Conservation (phyloP, 2,797 vertebrate genomes). For the Chaenodraco wilsoni region DNA sequence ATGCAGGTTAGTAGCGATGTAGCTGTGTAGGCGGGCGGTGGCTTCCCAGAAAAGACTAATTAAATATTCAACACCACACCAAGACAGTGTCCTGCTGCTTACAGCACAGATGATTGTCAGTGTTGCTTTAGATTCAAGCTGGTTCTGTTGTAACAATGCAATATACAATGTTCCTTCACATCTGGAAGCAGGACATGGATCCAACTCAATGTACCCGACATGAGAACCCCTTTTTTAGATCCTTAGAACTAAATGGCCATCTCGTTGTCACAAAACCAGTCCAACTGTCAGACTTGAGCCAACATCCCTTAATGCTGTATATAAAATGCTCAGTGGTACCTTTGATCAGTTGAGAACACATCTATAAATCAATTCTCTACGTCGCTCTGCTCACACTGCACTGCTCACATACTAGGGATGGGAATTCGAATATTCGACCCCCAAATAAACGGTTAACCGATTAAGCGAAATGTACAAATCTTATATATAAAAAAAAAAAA, state of each 20-base stretch:
- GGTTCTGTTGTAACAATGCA: not conserved
- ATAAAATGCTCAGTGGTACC: not conserved
- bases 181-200: not conserved
- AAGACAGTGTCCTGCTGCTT: slow-evolving; percentile 13
- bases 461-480: no score
- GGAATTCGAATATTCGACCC: no score
- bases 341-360: not conserved
- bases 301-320: not conserved
- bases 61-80: slow-evolving; percentile 47
- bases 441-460: no score
- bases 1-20: slow-evolving; percentile 6
- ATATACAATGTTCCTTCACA: not conserved
- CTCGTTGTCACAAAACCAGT: not conserved
- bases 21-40: slow-evolving; percentile 11
- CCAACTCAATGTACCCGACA: not conserved
- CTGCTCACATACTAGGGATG: not conserved
- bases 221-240: no score
- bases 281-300: not conserved
- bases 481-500: no score
- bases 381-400: not conserved
- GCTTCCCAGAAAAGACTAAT: slow-evolving; percentile 34
- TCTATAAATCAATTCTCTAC: not conserved
- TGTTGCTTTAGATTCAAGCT: not conserved
- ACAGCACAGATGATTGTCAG: slow-evolving; percentile 16
- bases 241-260: no score